Evolutionary conservation across 2,888 invertebrate species (phyloP).

Genomic region (Anaspis maculata): DNA sequence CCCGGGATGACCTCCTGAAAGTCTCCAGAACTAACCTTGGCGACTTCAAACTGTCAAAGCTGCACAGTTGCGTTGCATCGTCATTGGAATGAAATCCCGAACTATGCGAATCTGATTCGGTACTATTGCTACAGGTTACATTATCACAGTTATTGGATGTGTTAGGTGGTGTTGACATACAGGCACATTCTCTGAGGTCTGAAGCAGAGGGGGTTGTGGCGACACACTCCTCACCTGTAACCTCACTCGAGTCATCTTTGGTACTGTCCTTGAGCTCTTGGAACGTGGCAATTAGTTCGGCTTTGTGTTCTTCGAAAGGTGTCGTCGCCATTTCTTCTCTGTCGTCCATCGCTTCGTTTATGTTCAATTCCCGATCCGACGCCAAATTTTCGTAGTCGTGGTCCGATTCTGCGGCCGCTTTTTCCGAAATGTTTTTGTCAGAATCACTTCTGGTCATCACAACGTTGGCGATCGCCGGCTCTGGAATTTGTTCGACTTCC

Average conservation of each 20-base stretch:
- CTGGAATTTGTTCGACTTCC: slow-evolving; percentile 29
- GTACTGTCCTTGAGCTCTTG: slow-evolving; percentile 31
- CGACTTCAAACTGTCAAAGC: slow-evolving; percentile 33
- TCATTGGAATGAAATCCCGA: slow-evolving; percentile 19
- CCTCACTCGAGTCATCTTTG: slow-evolving; percentile 17
- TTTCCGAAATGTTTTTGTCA: neutral
- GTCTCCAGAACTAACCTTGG: slow-evolving; percentile 36
- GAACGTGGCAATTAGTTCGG: slow-evolving; percentile 34
- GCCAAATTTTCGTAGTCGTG: slow-evolving; percentile 38
- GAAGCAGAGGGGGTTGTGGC: slow-evolving; percentile 24
- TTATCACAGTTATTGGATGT: neutral
- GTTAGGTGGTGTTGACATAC: slow-evolving; percentile 3
- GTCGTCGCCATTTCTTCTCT: slow-evolving; percentile 19
- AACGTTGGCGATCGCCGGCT: slow-evolving; percentile 33
- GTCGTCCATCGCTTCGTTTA: slow-evolving; percentile 18
- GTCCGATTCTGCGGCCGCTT: slow-evolving; percentile 21
- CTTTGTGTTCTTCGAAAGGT: slow-evolving; percentile 34
- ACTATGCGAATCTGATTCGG: no score
- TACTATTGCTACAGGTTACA: slow-evolving; percentile 6
- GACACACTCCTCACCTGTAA: slow-evolving; percentile 38
- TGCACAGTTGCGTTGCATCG: no score
- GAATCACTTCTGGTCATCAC: slow-evolving; percentile 30
- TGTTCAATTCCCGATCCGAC: slow-evolving; percentile 27
- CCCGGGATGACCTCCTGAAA: slow-evolving; percentile 14
- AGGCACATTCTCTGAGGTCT: slow-evolving; percentile 23